Base-by-base conservation (phyloP, 2,797 vertebrate species). In the Bradypodion pumilum region DNA sequence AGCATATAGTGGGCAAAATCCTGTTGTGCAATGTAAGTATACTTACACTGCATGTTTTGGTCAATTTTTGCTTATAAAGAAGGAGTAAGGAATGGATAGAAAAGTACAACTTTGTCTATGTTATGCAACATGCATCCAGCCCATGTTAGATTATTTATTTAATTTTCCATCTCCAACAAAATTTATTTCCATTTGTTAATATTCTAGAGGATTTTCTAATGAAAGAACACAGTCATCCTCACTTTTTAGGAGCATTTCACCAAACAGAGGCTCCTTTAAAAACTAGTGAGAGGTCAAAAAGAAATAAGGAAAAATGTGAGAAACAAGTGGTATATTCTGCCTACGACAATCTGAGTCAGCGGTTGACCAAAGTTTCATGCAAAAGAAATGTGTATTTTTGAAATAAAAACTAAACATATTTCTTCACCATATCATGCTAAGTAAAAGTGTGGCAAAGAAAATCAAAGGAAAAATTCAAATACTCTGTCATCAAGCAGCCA, bases 391-490 rank as follows among this genome's bases (percentile, higher is more conserved):
- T 42, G 32, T 70, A 59, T 44, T 72, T 60, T 46, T 73, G 10
- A 62, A 82, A 63, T 3, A 16, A n/a, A 4, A 2, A 72, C 88
- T 80, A 63, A 56, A 81, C 10, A n/a, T 37, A 1, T 70, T 89
- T 82, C 65, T 63, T n/a, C 0, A 65, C 70, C 49, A 81, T 13
- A 7, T 1, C n/a, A 27, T 49, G 60, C 78, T 79, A 2, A 32
- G 23, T 84, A 86, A 56, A 86, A 9, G 37, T 19, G 56, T 63
- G 37, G 49, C 65, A 66, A 29, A 70, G n/a, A 86, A 82, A 59
- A 40, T 49, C 25, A 68, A 32, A 42, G 29, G 72, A 74, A 83
- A 81, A 65, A 79, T 79, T 79, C 12, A 27, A 79, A 68, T 29
- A 68, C 9, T 68, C 29, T 23, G n/a, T 76, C 7, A 13, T 25